phyloP scores from a whole-genome alignment of 1,140 invertebrate species.

The Marisa cornuarietis region DNA sequence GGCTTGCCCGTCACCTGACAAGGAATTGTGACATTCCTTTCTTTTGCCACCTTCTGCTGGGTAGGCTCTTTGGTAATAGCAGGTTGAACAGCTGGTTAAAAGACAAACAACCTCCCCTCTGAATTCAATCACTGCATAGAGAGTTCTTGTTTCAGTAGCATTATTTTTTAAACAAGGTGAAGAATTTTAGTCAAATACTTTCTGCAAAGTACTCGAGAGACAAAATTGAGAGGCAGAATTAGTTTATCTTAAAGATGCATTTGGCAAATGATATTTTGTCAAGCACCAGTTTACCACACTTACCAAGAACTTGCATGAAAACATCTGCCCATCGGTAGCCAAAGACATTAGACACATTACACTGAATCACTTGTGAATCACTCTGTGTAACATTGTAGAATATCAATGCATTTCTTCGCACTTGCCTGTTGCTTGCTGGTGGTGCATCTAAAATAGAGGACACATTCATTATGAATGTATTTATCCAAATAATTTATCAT shows the following conservation, averaged over 20 bases:
- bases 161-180: too few species aligned
- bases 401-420: constrained; percentile 23
- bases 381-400: constrained; percentile 84
- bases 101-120: neutral
- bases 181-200: too few species aligned
- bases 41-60: constrained; percentile 40
- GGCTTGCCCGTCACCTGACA: constrained; percentile 54
- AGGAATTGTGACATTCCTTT: constrained; percentile 33
- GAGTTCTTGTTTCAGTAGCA: too few species aligned
- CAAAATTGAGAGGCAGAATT: too few species aligned
- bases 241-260: too few species aligned
- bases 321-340: constrained; percentile 99
- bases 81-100: constrained; percentile 30
- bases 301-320: constrained; percentile 92
- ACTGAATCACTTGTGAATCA: constrained; percentile 97
- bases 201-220: too few species aligned
- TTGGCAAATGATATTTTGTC: too few species aligned
- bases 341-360: constrained; percentile 95
- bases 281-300: constrained; percentile 37
- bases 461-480: too few species aligned
- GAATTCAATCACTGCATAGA: too few species aligned
- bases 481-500: too few species aligned
- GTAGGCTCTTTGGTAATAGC: constrained; percentile 19
- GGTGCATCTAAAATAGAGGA: constrained; percentile 24
- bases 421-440: neutral